phyloP scores from a whole-genome alignment of 2,113 vertebrate genomes.

The Pygoscelis antarcticus region DNA sequence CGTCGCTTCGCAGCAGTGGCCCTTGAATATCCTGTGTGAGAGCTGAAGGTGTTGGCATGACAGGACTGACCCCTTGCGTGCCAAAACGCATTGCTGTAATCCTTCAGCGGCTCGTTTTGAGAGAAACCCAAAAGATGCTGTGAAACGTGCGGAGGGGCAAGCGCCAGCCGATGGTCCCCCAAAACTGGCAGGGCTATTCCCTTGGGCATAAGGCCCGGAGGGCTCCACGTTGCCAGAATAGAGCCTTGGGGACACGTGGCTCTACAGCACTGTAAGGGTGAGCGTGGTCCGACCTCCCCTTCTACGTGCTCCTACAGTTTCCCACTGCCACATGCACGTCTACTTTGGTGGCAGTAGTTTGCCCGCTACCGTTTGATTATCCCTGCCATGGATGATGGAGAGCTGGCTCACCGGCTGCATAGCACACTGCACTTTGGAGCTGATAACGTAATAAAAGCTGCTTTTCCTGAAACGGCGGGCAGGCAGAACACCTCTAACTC shows the following conservation, averaged over 20 bases:
- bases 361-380: accelerated
- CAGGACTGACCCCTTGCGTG: accelerated
- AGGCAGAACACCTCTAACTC: not conserved
- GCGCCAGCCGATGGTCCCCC: accelerated
- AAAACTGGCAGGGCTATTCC: accelerated
- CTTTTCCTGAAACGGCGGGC: not conserved
- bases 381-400: not conserved
- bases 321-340: accelerated
- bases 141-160: not conserved
- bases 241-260: accelerated
- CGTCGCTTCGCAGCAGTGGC: accelerated
- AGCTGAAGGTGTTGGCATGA: accelerated
- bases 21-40: not conserved
- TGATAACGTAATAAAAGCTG: accelerated
- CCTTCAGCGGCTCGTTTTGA: accelerated
- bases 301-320: accelerated
- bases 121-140: not conserved
- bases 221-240: accelerated
- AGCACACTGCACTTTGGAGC: accelerated
- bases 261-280: accelerated
- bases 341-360: not conserved
- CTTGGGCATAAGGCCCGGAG: too few species aligned
- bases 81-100: accelerated
- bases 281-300: accelerated
- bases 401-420: accelerated